Evolutionary conservation across 2,888 invertebrate genomes (phyloP).

Genomic region (Amphiduros pacificus): DNA sequence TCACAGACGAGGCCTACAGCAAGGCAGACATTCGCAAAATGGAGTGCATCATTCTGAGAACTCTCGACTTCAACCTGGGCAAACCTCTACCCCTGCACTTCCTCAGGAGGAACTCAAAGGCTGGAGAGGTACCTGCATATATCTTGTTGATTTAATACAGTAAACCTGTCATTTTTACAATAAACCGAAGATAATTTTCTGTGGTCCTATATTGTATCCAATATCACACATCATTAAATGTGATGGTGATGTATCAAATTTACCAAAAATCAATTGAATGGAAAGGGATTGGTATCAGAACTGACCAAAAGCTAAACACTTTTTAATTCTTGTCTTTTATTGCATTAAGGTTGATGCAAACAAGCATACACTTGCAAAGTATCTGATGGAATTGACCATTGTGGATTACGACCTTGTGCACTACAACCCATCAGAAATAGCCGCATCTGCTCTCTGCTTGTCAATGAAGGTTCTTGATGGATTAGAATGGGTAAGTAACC

Average conservation of each 20-base stretch:
- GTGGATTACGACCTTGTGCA: constrained; percentile 77
- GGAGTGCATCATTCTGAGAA: constrained; percentile 78
- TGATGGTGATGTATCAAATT: too few relatives aligned
- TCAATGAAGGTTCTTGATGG: constrained; percentile 63
- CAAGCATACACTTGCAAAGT: constrained; percentile 84
- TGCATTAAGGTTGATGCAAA: constrained; percentile 69
- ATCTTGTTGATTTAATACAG: too few relatives aligned
- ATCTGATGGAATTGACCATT: constrained; percentile 82
- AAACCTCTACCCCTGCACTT: constrained; percentile 88
- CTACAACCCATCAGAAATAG: constrained; percentile 79
- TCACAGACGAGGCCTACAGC: constrained; percentile 85
- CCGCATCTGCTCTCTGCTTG: constrained; percentile 79
- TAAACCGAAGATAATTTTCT: too few relatives aligned
- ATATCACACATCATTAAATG: too few relatives aligned
- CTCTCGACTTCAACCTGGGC: constrained; percentile 79
- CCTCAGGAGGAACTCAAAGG: constrained; percentile 70
- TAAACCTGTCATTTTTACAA: too few relatives aligned
- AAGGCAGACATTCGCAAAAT: constrained; percentile 78
- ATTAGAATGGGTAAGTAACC: constrained; percentile 50
- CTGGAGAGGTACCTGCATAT: constrained; percentile 64
- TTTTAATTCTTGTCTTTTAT: too few relatives aligned
- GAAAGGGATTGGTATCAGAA: too few relatives aligned
- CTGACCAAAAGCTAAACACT: too few relatives aligned
- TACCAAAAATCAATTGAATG: too few relatives aligned
- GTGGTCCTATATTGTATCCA: too few relatives aligned